phyloP scores from a whole-genome alignment of 1,140 invertebrate genomes.

The Drosophila navojoa region DNA sequence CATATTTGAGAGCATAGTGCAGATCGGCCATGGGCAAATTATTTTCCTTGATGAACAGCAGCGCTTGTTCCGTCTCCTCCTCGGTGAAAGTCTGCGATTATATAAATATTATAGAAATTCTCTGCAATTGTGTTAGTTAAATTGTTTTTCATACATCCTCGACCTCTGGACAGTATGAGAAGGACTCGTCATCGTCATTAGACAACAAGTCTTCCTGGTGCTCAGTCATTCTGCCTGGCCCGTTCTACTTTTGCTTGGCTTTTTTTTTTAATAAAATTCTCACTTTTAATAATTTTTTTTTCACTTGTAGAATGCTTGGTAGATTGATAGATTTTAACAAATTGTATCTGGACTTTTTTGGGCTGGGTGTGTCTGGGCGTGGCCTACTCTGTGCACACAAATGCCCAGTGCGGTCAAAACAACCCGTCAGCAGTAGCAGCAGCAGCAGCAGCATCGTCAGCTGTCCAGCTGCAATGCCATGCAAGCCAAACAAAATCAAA shows the following conservation, averaged over 20 bases:
- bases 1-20: slow-evolving; percentile 49
- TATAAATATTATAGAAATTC: background rate
- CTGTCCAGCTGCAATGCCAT: slow-evolving; percentile 13
- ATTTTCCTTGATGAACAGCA: slow-evolving; percentile 45
- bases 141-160: slow-evolving; percentile 7
- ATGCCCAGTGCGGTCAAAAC: slow-evolving; percentile 17
- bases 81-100: slow-evolving; percentile 46
- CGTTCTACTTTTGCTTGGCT: background rate
- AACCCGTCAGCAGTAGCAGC: slow-evolving; percentile 20
- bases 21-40: slow-evolving; percentile 60
- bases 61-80: slow-evolving; percentile 34
- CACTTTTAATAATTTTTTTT: background rate
- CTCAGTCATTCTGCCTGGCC: background rate
- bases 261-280: slow-evolving; percentile 6
- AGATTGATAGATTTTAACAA: background rate
- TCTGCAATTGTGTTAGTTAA: no score
- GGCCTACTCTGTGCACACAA: slow-evolving; percentile 2
- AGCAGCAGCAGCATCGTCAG: no score
- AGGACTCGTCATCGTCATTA: slow-evolving; percentile 25
- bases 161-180: slow-evolving; percentile 22
- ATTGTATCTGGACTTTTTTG: background rate
- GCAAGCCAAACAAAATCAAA: slow-evolving; percentile 35
- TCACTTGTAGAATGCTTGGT: background rate
- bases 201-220: background rate
- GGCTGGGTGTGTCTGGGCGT: background rate